Base-by-base conservation (phyloP, 2,888 invertebrate genomes). In the Hirtodrosophila histrioides region DNA sequence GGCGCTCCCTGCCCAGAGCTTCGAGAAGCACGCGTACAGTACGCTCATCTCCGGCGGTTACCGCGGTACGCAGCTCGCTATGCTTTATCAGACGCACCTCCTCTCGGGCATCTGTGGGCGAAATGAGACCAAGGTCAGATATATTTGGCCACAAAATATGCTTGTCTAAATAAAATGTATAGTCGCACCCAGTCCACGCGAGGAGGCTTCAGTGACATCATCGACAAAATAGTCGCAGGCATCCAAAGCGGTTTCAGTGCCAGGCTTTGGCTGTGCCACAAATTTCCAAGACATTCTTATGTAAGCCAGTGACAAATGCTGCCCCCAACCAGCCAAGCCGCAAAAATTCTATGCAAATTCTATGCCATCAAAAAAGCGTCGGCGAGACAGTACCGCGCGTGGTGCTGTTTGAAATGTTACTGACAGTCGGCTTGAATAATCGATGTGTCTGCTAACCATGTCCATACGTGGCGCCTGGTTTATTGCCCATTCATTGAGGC, bases 21-120 rank as follows among this genome's bases (percentile, higher is more conserved):
- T 94, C 93, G 58, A 97, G 92, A 60, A 95, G 92, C 24, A 93
- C 93, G 75, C 93, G 93, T 9, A 96, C 94, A 35, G 94, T 93
- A 11, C 92, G 91, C 4, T 93, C 93, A 87, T 97, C 97, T 0
- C 95, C 96, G n/a, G 94, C 93, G 53, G 93, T 92, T 75, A 97
- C 95, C 44, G 96, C 95, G 81, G 96, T 95, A 9, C 97, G 94
- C 31, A 98, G 92, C 44, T 95, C 94, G 10, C 94, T 93, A 91
- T 97, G 97, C 60, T 95, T 94, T 11, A 95, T 94, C 55, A 95
- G 93, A 48, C 96, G 90, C 70, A 95, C 94, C 75, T 95, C 93
- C 90, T 97, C 97, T 82, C 94, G 89, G 35, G 91, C 90, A 90
- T 92, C 91, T 92, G 68, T 3, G 5, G 10, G n/a, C 1, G 3